Conservation (phyloP, 2,797 vertebrate species). For the Schizothorax lantsangensis region DNA sequence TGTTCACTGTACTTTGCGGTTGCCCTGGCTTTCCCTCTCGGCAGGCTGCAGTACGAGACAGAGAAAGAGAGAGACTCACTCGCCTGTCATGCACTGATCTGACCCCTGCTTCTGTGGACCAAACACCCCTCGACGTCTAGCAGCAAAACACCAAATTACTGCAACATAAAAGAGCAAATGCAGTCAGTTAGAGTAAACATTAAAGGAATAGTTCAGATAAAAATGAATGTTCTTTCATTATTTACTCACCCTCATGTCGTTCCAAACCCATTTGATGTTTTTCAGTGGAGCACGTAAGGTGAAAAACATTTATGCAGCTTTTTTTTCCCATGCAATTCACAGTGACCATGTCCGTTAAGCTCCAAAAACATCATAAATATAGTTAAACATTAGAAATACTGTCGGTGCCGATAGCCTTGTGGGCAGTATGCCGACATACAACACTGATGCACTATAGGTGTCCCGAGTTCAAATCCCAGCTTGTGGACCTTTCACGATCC, state of each 20-base stretch:
- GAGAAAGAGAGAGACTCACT: slow-evolving; percentile 10
- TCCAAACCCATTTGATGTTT: not conserved
- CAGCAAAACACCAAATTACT: slow-evolving; percentile 28
- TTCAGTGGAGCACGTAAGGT: not conserved
- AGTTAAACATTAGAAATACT: not conserved
- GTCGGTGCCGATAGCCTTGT: no score
- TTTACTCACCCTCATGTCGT: not conserved
- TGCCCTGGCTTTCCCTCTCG: slow-evolving; percentile 42
- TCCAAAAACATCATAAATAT: not conserved
- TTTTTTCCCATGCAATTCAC: not conserved
- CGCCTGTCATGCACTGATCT: slow-evolving; percentile 32
- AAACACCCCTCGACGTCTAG: slow-evolving; percentile 12
- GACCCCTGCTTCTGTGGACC: slow-evolving; percentile 42
- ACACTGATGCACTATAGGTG: no score
- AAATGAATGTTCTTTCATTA: not conserved
- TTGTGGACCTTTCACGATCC: no score
- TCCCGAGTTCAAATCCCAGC: no score
- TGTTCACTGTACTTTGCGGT: slow-evolving; percentile 47
- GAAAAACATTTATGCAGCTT: not conserved
- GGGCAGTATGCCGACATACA: no score
- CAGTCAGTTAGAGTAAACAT: not conserved
- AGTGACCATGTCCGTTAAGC: not conserved
- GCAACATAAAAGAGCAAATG: slow-evolving; percentile 14
- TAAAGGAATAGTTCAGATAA: not conserved
- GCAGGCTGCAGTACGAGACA: slow-evolving; percentile 40